Conservation (phyloP, 2,113 vertebrate genomes). For the Mus pahari region DNA sequence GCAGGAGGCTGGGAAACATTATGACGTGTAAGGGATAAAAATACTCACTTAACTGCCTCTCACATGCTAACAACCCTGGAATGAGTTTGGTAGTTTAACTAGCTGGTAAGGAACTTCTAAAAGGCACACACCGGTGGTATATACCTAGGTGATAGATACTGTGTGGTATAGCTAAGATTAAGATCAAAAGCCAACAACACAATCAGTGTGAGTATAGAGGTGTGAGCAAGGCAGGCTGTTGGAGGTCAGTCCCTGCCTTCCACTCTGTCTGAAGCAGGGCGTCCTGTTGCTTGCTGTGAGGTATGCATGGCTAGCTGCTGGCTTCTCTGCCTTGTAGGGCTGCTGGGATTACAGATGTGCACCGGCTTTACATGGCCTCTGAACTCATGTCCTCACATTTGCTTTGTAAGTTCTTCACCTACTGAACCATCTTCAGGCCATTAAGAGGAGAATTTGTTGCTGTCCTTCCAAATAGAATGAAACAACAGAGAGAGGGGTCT, state of each 20-base stretch:
- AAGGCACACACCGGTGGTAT: background rate
- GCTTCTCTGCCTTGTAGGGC: background rate
- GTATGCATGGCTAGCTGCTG: background rate
- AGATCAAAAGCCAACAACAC: background rate
- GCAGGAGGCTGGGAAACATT: background rate
- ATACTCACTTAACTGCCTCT: background rate
- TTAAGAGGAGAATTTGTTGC: background rate
- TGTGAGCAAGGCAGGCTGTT: background rate
- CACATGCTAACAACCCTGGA: background rate
- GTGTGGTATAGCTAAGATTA: background rate
- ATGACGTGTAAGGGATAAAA: background rate
- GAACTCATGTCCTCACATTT: background rate
- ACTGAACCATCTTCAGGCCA: accelerated
- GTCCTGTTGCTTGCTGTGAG: background rate
- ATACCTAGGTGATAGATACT: background rate
- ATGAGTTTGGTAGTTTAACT: background rate
- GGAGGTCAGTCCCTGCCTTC: background rate
- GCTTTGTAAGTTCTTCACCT: background rate
- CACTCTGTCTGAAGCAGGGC: background rate
- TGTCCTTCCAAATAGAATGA: background rate
- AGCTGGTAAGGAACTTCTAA: background rate
- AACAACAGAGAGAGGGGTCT: background rate
- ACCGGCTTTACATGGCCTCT: background rate
- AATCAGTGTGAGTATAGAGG: background rate
- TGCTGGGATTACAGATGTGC: background rate